phyloP scores from a whole-genome alignment of 2,888 invertebrate genomes.

The Xanthia icteritia region DNA sequence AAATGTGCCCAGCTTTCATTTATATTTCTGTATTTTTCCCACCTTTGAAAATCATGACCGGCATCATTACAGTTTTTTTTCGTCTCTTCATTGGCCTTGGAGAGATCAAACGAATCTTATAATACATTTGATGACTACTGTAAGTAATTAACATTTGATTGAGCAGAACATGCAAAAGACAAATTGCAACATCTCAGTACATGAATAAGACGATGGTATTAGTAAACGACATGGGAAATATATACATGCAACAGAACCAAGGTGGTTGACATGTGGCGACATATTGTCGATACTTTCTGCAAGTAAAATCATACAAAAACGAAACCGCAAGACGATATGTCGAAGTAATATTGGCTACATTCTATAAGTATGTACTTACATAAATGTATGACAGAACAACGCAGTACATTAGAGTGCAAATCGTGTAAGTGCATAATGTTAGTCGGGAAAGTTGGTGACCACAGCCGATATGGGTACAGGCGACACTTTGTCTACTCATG shows the following conservation, averaged over 20 bases:
- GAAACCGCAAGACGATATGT: conserved; percentile 31
- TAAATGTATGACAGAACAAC: conserved; percentile 24
- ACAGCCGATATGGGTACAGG: conserved; percentile 64
- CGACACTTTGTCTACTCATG: conserved; percentile 63
- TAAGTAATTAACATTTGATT: conserved; percentile 15
- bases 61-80: background rate
- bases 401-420: conserved; percentile 46
- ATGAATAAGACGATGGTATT: conserved; percentile 26
- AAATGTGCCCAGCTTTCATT: conserved; percentile 36
- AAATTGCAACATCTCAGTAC: conserved; percentile 7
- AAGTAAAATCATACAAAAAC: conserved; percentile 22
- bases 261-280: conserved; percentile 28
- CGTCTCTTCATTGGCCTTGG: background rate
- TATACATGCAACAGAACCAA: conserved; percentile 26
- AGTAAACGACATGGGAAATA: conserved; percentile 17
- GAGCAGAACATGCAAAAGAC: background rate
- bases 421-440: conserved; percentile 66
- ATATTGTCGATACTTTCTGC: conserved; percentile 38
- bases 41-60: conserved; percentile 13
- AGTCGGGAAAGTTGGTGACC: conserved; percentile 67
- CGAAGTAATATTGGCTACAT: conserved; percentile 23
- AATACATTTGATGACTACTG: background rate
- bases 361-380: conserved; percentile 22
- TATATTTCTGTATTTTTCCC: conserved; percentile 39
- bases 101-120: background rate